Evolutionary conservation across 2,113 vertebrate genomes (phyloP).

Genomic region (Puntigrus tetrazona): DNA sequence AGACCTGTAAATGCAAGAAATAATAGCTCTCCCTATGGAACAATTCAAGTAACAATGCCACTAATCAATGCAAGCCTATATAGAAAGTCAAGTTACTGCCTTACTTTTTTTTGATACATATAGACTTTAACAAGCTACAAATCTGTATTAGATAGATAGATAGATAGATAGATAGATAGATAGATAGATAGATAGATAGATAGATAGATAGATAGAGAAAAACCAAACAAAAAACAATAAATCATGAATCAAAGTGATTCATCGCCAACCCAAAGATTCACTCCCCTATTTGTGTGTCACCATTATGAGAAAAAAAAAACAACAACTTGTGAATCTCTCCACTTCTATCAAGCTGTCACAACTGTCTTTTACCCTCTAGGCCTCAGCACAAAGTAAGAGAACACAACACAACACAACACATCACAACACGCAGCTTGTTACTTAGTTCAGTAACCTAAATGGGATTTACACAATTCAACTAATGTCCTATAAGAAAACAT

Average conservation of each 20-base stretch:
- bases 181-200: no score
- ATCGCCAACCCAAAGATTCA: neutral
- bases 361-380: neutral
- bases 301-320: neutral
- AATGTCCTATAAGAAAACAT: constrained; percentile 65
- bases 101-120: constrained; percentile 52
- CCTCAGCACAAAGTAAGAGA: constrained; percentile 58
- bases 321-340: neutral
- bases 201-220: neutral
- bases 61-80: constrained; percentile 25
- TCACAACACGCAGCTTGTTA: constrained; percentile 45
- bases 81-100: neutral
- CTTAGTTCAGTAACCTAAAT: constrained; percentile 64
- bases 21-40: constrained; percentile 33
- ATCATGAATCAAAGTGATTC: neutral
- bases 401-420: constrained; percentile 53
- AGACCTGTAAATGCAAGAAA: constrained; percentile 24
- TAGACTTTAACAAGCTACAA: constrained; percentile 57
- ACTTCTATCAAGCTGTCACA: constrained; percentile 62
- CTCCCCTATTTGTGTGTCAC: neutral
- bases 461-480: constrained; percentile 70
- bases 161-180: no score
- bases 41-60: constrained; percentile 14
- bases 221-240: neutral
- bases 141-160: neutral